Base-by-base conservation (phyloP, 2,888 invertebrate genomes). In the Gymnoscelis rufifasciata region DNA sequence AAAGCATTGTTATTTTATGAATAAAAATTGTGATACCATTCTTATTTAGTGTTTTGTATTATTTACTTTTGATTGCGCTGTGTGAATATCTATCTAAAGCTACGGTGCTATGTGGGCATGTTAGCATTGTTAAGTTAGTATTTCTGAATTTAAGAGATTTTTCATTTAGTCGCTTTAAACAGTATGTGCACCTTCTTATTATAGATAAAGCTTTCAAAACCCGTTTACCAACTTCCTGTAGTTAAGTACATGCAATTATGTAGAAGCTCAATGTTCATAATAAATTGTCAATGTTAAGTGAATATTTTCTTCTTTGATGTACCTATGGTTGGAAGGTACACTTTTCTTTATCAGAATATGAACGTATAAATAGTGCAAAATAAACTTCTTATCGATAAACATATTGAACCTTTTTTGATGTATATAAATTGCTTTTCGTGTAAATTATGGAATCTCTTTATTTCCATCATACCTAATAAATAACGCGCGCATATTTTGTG, bases 381-480 rank as follows among this genome's bases (percentile, higher is more conserved):
- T 41, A 3, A 36, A 29, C 10, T 39, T 24, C 68, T 74, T 78
- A 78, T 74, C 74, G 78, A 78, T 79, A 79, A 79, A 81, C 73
- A 78, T 74, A 60, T 72, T 75, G 71, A 69, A 42, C 51, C 44
- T 62, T 62, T 72, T 68, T 72, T 35, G 68, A 39, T 83, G 81
- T 83, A 80, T 78, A 83, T 83, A 83, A n/a, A 72, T 77, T 81
- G 81, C 70, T 51, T 69, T 71, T 74, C 68, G 68, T 83, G 76
- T 82, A 79, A 77, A 86, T 80, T 78, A 76, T 78, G 86, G 87
- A 87, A 88, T 87, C 86, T 87, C 86, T 75, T 72, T 79, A 49
- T 73, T 86, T 83, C 82, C 83, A 79, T 79, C 75, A 45, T 51
- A 33, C 13, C 11, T 19, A 45, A 69, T 7, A 10, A 43, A 69